A percentile compares a stretch with the other conserved stretches of the same genome.
Evolutionary conservation across 2,888 invertebrate genomes (phyloP).

Genomic region (Eupithecia tripunctaria): DNA sequence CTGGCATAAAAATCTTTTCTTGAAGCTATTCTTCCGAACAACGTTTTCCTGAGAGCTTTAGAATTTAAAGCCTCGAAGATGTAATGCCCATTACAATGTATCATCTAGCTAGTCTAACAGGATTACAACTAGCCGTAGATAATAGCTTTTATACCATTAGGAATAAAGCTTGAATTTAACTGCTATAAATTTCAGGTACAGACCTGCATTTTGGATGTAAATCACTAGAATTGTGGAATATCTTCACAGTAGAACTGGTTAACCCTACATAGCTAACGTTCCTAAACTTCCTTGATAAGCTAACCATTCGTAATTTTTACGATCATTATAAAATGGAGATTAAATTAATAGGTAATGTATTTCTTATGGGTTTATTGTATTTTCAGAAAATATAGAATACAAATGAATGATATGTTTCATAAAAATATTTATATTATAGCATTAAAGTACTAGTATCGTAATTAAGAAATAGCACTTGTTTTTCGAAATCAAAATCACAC

Average conservation of each 20-base stretch:
- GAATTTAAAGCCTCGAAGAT: conserved; percentile 31
- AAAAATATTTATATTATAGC: too few relatives aligned
- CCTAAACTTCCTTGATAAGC: too few relatives aligned
- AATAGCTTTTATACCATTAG: conserved; percentile 30
- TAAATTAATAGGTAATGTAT: too few relatives aligned
- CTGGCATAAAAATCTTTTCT: background rate
- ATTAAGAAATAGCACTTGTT: too few relatives aligned
- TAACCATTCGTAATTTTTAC: too few relatives aligned
- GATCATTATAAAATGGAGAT: too few relatives aligned
- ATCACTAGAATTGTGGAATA: conserved; percentile 22
- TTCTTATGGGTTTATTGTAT: too few relatives aligned
- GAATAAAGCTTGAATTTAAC: conserved; percentile 35
- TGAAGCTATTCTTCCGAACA: conserved; percentile 15
- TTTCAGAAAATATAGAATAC: too few relatives aligned
- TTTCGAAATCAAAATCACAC: too few relatives aligned
- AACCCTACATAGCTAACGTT: too few relatives aligned
- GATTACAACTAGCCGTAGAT: conserved; percentile 27
- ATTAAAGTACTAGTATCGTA: too few relatives aligned
- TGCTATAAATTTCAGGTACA: conserved; percentile 37
- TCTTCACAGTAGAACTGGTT: background rate
- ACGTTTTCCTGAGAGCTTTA: conserved; percentile 29
- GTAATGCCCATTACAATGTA: conserved; percentile 24
- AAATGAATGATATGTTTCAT: too few relatives aligned
- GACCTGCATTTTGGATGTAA: conserved; percentile 28
- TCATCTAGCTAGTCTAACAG: conserved; percentile 26